A percentile compares a stretch with the other conserved stretches of the same genome.
Evolutionary conservation across 2,797 vertebrate species (phyloP).

Genomic region (Myripristis murdjan): DNA sequence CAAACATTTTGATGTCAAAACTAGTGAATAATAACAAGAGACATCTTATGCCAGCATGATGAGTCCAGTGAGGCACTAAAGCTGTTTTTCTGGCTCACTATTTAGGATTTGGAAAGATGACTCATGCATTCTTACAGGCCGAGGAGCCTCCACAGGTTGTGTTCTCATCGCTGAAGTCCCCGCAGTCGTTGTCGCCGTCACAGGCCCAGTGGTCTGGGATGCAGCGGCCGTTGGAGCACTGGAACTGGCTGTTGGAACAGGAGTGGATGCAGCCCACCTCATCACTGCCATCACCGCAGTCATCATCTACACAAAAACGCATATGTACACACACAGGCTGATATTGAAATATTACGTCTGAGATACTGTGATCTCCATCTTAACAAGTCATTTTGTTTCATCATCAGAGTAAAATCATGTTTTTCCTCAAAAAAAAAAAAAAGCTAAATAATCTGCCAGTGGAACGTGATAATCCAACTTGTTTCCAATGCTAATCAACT

Average conservation of each 20-base stretch:
- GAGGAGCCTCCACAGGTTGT: slow-evolving; percentile 89
- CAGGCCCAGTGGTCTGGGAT: slow-evolving; percentile 96
- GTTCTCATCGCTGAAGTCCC: slow-evolving; percentile 96
- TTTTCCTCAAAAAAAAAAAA: too few species aligned
- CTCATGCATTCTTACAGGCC: slow-evolving; percentile 66
- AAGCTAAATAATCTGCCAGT: too few species aligned
- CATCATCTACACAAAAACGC: slow-evolving; percentile 87
- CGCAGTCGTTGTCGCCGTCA: slow-evolving; percentile 98
- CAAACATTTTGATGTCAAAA: slow-evolving; percentile 2
- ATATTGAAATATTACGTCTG: neutral
- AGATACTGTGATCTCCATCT: too few species aligned
- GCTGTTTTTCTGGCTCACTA: neutral
- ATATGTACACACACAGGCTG: slow-evolving; percentile 4
- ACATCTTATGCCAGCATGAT: neutral
- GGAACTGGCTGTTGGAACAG: slow-evolving; percentile 92
- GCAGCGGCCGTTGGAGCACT: slow-evolving; percentile 93
- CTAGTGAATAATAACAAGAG: slow-evolving; percentile 7
- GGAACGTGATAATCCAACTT: too few species aligned
- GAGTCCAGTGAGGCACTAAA: neutral
- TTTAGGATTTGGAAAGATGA: neutral
- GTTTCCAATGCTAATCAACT: too few species aligned
- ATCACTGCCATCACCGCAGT: slow-evolving; percentile 97
- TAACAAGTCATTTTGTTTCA: too few species aligned
- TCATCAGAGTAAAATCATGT: too few species aligned
- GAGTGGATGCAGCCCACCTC: slow-evolving; percentile 91